Conservation (phyloP, 2,888 invertebrate species). For the Diaprepes abbreviatus region DNA sequence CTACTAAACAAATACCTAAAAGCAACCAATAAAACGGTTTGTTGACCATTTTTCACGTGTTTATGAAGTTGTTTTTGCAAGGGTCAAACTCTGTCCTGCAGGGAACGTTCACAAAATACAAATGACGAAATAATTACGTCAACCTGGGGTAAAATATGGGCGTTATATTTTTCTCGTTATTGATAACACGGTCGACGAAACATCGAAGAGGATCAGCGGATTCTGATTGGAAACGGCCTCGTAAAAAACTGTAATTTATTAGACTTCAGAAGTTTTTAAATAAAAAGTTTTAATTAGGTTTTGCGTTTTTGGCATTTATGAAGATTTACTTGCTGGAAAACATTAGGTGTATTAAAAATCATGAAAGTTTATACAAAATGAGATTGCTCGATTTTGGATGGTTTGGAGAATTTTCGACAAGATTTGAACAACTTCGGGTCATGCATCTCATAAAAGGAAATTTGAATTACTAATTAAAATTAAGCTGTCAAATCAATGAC, state of each 20-base stretch:
- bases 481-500: too few species aligned
- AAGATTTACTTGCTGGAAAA: too few species aligned
- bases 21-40: too few species aligned
- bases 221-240: conserved; percentile 21
- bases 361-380: too few species aligned
- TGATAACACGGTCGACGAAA: background rate
- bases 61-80: background rate
- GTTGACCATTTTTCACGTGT: conserved; percentile 5
- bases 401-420: too few species aligned
- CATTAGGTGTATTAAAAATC: too few species aligned
- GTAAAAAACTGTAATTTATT: conserved; percentile 4
- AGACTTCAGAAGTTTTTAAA: background rate
- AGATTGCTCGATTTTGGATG: too few species aligned
- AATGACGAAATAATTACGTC: conserved; percentile 30
- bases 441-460: too few species aligned
- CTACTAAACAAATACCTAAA: too few species aligned
- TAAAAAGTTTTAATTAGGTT: conserved; percentile 5
- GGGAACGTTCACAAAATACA: background rate
- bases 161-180: conserved; percentile 27
- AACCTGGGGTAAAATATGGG: conserved; percentile 12
- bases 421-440: too few species aligned
- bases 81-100: background rate
- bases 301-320: background rate
- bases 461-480: too few species aligned
- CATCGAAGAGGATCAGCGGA: background rate